These are phyloP conservation scores for Poecilus cupreus DNA, from an alignment of 2,888 invertebrate species.

Conservation along the genomic window DNA sequence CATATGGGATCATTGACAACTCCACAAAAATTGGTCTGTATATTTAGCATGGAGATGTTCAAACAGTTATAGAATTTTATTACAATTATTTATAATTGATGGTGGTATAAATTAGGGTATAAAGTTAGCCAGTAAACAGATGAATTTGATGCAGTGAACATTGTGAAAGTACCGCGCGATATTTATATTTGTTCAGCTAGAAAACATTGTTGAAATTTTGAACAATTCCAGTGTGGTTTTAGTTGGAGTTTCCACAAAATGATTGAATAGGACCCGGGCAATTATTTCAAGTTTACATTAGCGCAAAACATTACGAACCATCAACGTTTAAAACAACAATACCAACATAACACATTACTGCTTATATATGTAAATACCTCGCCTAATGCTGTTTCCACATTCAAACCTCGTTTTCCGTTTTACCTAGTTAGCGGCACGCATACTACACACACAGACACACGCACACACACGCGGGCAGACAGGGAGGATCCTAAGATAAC, in stretches of 20 bases:
- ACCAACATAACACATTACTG: conserved; percentile 23
- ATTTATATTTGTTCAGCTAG: no score
- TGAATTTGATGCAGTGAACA: no score
- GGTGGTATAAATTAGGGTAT: no score
- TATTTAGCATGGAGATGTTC: no score
- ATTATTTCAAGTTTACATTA: conserved; percentile 9
- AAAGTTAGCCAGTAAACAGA: no score
- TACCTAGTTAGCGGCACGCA: conserved; percentile 43
- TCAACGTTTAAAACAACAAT: conserved; percentile 31
- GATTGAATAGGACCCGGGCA: background rate
- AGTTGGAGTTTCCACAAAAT: background rate
- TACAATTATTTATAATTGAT: no score
- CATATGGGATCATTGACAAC: conserved; percentile 3
- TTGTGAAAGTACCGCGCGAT: no score
- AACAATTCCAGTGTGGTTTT: background rate
- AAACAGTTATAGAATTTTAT: no score
- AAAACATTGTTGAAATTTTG: background rate
- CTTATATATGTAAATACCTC: conserved; percentile 34
- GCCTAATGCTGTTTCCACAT: conserved; percentile 38
- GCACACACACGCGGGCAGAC: background rate
- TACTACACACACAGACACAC: conserved; percentile 11
- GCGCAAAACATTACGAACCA: background rate
- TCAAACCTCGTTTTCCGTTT: conserved; percentile 26
- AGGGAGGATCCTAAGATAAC: conserved; percentile 43
- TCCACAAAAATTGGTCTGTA: background rate